These are phyloP conservation scores for Stylophora pistillata DNA, from an alignment of 64 coral and sea anemone genomes.

Conservation along the genomic window DNA sequence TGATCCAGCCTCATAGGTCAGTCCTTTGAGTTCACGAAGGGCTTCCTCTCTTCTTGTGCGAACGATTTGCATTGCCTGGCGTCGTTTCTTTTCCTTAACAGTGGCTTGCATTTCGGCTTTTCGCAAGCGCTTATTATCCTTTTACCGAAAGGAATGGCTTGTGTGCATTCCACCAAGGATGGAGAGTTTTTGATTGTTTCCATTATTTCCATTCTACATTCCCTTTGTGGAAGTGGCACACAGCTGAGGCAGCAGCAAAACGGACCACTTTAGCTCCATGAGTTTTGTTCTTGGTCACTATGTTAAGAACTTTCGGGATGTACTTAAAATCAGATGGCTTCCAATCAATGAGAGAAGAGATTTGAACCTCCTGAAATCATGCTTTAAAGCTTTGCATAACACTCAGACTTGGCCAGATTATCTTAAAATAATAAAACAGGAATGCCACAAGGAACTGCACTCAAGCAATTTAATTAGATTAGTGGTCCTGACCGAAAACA, in stretches of 20 bases:
- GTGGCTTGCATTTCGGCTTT: not conserved
- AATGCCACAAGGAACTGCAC: too few species aligned
- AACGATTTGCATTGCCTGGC: not conserved
- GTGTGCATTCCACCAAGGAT: slow-evolving; percentile 13
- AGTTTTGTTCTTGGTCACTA: slow-evolving; percentile 42
- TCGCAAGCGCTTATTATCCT: not conserved
- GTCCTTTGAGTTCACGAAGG: not conserved
- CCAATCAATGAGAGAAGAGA: slow-evolving; percentile 54
- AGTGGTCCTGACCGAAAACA: slow-evolving; percentile 26
- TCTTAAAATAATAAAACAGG: too few species aligned
- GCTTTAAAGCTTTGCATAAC: slow-evolving; percentile 47
- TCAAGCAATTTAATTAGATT: not conserved
- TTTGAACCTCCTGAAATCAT: slow-evolving; percentile 57
- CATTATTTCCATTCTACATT: not conserved
- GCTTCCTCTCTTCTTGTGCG: not conserved
- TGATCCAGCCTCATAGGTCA: not conserved
- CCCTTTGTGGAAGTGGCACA: slow-evolving; percentile 20
- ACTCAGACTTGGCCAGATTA: slow-evolving; percentile 7
- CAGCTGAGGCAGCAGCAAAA: not conserved
- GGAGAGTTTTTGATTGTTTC: slow-evolving; percentile 22
- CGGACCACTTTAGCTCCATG: slow-evolving; percentile 12
- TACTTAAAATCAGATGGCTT: slow-evolving; percentile 47
- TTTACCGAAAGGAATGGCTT: not conserved
- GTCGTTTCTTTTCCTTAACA: not conserved
- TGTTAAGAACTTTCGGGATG: slow-evolving; percentile 28